Conservation (phyloP, 2,113 vertebrate genomes). For the Capra hircus region DNA sequence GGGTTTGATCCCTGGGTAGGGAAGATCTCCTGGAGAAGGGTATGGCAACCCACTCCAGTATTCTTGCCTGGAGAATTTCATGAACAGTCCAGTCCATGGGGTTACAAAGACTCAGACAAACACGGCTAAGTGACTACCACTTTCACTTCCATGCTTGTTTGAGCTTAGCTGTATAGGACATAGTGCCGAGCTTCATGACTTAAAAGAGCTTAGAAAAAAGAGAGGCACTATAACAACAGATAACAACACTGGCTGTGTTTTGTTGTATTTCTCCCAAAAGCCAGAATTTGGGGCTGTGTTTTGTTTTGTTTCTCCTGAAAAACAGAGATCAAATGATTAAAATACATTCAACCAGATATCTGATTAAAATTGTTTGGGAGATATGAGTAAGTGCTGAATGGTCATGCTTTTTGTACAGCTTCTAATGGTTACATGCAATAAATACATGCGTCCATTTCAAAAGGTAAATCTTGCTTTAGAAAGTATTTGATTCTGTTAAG, state of each 20-base stretch:
- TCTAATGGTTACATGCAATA: not conserved
- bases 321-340: not conserved
- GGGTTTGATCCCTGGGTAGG: not conserved
- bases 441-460: not conserved
- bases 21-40: not conserved
- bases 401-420: not conserved
- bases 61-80: not conserved
- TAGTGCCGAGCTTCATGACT: not conserved
- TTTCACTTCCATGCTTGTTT: not conserved
- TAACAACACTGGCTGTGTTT: not conserved
- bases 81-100: not conserved
- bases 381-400: not conserved
- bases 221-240: not conserved
- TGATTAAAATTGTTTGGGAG: not conserved
- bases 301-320: not conserved
- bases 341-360: not conserved
- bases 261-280: not conserved
- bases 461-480: not conserved
- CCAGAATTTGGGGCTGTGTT: not conserved
- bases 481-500: not conserved
- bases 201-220: not conserved
- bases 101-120: not conserved
- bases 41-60: not conserved
- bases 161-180: not conserved
- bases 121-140: not conserved